Evolutionary conservation across 2,797 vertebrate genomes (phyloP), one percentile per base, ranked within the genome.

Genomic region (Sitta carolinensis): DNA sequence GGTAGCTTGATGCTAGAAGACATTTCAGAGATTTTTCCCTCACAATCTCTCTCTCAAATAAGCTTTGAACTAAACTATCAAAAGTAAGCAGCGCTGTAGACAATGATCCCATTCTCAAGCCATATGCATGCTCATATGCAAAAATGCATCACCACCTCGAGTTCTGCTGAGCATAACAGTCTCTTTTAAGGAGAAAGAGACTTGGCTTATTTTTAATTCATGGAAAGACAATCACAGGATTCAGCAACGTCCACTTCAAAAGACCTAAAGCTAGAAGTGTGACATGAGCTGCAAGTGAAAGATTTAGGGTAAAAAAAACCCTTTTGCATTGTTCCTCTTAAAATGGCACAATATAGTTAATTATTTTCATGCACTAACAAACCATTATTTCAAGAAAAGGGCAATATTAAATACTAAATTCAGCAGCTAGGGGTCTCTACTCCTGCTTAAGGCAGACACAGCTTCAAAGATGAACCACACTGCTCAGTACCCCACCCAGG

Each of bases 81-180:
- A 9, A 93, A 92, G 42, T 47, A 84, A 75, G 73, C 66, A 81
- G 59, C 20, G 54, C 62, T 61, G 32, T 11, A 75, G n/a, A 91
- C 85, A 94, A 92, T 84, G 80, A 38, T 72, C 74, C 74, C 54
- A 84, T 94, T 96, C 88, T 94, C 48, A 79, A 76, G 59, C 55
- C 66, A 81, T 61, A 84, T 38, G 73, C 77, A 86, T 1, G 51
- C 55, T 86, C 73, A 62, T 68, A 76, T 59, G 63, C 73, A 94
- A 88, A 94, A 94, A 91, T 42, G 77, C 85, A 94, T 93, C 80
- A 91, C 42, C 87, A 93, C 82, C 82, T 93, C 58, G 17, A 95
- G 66, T 30, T 75, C 82, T 75, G 69, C 76, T 81, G 85, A 87
- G 84, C 40, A 73, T 68, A 94, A 85, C 81, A 22, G 87, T 40